Evolutionary conservation across 2,797 vertebrate species (phyloP), one percentile per base, ranked within the genome.

Genomic region (Crocodylus rhombifer): DNA sequence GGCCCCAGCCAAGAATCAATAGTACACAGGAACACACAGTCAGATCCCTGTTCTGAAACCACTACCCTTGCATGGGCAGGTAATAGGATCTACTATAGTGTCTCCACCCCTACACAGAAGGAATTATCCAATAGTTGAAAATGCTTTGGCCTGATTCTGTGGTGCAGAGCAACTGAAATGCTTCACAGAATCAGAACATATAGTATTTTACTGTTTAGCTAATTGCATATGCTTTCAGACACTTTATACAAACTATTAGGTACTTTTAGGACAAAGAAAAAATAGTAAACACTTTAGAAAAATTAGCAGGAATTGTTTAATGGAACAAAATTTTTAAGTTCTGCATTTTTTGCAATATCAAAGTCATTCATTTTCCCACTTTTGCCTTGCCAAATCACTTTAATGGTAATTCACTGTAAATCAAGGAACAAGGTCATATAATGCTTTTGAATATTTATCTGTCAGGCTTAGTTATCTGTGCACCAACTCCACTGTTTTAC

Each of bases 11-110:
- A 61, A n/a, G 61, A 76, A 84, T 6, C 33, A 1, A 25, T 20
- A 2, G 2, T 5, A 14, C 6, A n/a, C 7, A 71, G 18, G 42
- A 13, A 60, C 61, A 57, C 20, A 26, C 71, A 91, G 51, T 7
- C 63, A 65, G 14, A 51, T n/a, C 14, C 26, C 65, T 60, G n/a
- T 6, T 20, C 67, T 84, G 17, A 57, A 76, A 7, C 9, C 65
- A 74, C 0, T 0, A 61, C 61, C 14, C 3, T n/a, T 56, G 3
- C 7, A 9, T 5, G 25, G n/a, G 30, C 76, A 81, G 36, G 1
- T 2, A 57, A 2, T 36, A 83, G 28, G 12, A 71, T 58, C 17
- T 28, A 20, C 23, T 25, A 5, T 56, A 65, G 5, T 17, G 67
- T 11, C 67, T 77, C 21, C 11, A 89, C 5, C 0, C 0, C 12